Conservation (phyloP, 2,797 vertebrate genomes). For the Salmo trutta region DNA sequence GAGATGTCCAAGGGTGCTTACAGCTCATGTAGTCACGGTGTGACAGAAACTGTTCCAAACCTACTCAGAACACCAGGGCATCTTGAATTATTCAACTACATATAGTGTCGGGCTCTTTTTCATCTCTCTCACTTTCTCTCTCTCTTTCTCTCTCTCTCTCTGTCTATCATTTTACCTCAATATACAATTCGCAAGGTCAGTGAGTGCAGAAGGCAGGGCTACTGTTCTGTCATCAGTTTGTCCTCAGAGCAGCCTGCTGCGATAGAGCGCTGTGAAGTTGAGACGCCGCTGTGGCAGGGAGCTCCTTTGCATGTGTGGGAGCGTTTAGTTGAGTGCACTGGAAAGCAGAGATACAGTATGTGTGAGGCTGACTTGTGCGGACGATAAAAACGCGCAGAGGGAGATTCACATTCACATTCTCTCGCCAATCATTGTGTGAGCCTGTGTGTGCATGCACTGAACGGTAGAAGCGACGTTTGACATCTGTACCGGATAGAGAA, state of each 20-base stretch:
- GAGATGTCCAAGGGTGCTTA: conserved; percentile 15
- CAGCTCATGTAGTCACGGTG: conserved; percentile 6
- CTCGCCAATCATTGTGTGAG: neutral
- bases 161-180: conserved; percentile 26
- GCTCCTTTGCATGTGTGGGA: neutral
- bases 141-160: neutral
- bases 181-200: conserved; percentile 72
- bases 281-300: neutral
- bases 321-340: neutral
- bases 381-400: neutral
- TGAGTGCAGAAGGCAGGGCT: conserved; percentile 74
- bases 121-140: conserved; percentile 27
- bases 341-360: neutral
- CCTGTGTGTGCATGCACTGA: neutral
- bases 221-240: conserved; percentile 66
- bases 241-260: conserved; percentile 50
- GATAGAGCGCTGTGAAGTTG: neutral
- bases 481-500: neutral
- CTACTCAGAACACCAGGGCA: conserved; percentile 65
- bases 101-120: conserved; percentile 28
- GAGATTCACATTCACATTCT: neutral
- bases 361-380: neutral
- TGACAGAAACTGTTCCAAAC: conserved; percentile 53
- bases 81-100: conserved; percentile 83
- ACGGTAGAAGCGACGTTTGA: neutral